phyloP scores from a whole-genome alignment of 2,113 vertebrate genomes.

The Platichthys stellatus region DNA sequence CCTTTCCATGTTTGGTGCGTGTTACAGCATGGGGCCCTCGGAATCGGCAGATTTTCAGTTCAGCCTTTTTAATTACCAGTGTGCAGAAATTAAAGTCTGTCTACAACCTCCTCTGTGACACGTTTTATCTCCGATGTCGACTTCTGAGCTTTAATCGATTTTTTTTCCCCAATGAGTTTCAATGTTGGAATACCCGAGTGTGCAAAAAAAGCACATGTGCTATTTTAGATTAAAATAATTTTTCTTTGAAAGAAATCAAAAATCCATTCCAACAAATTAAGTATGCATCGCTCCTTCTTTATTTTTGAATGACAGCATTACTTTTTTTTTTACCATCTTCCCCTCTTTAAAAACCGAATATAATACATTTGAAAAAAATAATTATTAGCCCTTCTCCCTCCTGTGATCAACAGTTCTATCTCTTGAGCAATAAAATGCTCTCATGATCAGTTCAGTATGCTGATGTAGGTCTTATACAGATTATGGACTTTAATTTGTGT shows the following conservation, averaged over 20 bases:
- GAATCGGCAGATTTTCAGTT: neutral
- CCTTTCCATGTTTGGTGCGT: neutral
- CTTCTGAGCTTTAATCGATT: neutral
- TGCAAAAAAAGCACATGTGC: too few species aligned
- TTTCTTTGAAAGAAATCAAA: too few species aligned
- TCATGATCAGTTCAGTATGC: neutral
- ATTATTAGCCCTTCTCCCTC: too few species aligned
- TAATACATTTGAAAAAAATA: too few species aligned
- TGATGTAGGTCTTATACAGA: too few species aligned
- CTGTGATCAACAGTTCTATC: too few species aligned
- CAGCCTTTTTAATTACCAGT: neutral
- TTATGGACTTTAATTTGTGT: too few species aligned
- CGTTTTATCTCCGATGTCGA: neutral
- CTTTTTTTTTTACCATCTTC: neutral
- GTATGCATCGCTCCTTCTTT: too few species aligned
- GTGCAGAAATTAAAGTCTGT: neutral
- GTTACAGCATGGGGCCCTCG: neutral
- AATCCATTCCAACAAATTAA: too few species aligned
- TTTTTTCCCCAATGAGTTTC: neutral
- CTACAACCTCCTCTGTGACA: neutral
- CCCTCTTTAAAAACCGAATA: too few species aligned
- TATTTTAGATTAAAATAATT: too few species aligned
- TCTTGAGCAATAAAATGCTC: neutral
- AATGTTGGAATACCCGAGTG: neutral
- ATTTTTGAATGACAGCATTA: too few species aligned